phyloP scores from a whole-genome alignment of 1,140 invertebrate species.

The Protaetia brevitarsis region DNA sequence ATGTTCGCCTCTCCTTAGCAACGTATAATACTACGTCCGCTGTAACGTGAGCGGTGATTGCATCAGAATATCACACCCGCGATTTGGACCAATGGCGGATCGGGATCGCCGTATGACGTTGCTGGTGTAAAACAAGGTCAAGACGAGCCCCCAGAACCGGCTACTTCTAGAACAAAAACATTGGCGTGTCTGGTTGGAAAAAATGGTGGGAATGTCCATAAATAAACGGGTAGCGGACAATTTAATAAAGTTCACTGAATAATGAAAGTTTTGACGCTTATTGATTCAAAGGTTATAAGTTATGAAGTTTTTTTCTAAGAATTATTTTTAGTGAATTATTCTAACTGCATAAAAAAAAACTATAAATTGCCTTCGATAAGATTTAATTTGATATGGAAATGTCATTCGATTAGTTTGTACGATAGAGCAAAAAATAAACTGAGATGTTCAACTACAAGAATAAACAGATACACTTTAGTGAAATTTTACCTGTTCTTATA shows the following conservation, averaged over 20 bases:
- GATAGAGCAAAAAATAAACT: too few relatives aligned
- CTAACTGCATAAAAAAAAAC: too few relatives aligned
- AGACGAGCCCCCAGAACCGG: not conserved
- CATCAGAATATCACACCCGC: conserved; percentile 11
- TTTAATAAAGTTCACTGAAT: not conserved
- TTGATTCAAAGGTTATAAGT: too few relatives aligned
- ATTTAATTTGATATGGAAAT: too few relatives aligned
- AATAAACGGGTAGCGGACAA: not conserved
- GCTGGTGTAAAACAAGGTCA: not conserved
- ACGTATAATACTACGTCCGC: not conserved
- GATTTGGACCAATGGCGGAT: not conserved
- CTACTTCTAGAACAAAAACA: not conserved
- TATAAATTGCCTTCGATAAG: too few relatives aligned
- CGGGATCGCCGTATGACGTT: not conserved
- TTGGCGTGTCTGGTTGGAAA: not conserved
- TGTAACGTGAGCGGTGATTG: not conserved
- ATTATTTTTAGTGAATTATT: too few relatives aligned
- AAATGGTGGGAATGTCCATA: not conserved
- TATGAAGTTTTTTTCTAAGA: not conserved
- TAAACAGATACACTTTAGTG: too few relatives aligned
- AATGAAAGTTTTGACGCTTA: not conserved
- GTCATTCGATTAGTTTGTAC: too few relatives aligned
- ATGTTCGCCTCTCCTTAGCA: not conserved
- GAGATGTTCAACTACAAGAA: too few relatives aligned
- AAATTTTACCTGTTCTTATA: too few relatives aligned